Percentiles rank a stretch among this genome's conserved stretches.
Conservation (phyloP, 2,888 invertebrate species). For the Nysson spinosus region DNA sequence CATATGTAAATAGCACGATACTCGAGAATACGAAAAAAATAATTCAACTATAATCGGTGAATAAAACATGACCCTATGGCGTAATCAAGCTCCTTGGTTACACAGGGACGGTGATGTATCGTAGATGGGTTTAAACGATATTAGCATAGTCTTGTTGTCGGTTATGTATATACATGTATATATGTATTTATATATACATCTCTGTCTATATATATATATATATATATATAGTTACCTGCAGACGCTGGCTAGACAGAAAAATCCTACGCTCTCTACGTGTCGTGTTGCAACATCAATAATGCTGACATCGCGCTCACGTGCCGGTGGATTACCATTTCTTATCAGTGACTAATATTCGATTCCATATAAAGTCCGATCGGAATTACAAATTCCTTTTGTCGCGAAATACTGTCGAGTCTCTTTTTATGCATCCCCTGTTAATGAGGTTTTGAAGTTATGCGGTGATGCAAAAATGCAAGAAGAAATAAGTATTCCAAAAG, state of each 20-base stretch:
- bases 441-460: too few relatives aligned
- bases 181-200: too few relatives aligned
- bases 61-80: slow-evolving; percentile 18
- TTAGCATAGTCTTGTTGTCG: slow-evolving; percentile 31
- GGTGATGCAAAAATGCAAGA: not conserved
- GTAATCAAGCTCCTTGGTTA: slow-evolving; percentile 5
- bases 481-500: not conserved
- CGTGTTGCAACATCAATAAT: slow-evolving; percentile 27
- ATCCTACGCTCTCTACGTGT: slow-evolving; percentile 21
- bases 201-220: too few relatives aligned
- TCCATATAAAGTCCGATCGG: not conserved
- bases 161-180: slow-evolving; percentile 20
- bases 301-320: slow-evolving; percentile 20
- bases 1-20: too few relatives aligned
- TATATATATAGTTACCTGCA: slow-evolving; percentile 15
- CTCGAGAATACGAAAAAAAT: too few relatives aligned
- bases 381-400: not conserved
- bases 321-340: not conserved
- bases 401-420: not conserved
- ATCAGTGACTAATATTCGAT: not conserved
- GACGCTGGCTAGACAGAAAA: slow-evolving; percentile 48
- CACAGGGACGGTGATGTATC: slow-evolving; percentile 9
- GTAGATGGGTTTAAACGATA: slow-evolving; percentile 17
- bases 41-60: slow-evolving; percentile 18
- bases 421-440: too few relatives aligned